A percentile compares a stretch with the other conserved stretches of the same genome.
Evolutionary conservation across 1,140 invertebrate species (phyloP).

Genomic region (Drusus annulatus): DNA sequence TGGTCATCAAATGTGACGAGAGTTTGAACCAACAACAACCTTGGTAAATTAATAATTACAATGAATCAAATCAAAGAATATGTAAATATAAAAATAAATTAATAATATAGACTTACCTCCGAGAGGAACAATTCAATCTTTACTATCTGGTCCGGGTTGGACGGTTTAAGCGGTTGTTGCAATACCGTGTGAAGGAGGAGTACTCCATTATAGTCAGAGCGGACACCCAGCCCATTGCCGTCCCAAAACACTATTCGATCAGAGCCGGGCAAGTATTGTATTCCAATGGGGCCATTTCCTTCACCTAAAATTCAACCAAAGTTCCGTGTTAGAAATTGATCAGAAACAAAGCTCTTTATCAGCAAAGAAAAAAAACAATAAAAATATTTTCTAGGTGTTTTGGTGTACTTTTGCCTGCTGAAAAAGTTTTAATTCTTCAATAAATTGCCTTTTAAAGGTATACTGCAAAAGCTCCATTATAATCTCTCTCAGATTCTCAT

Average conservation of each 20-base stretch:
- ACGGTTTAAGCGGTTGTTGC: slow-evolving; percentile 81
- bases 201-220: slow-evolving; percentile 92
- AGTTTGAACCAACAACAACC: too few relatives aligned
- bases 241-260: slow-evolving; percentile 89
- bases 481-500: too few relatives aligned
- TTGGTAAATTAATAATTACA: too few relatives aligned
- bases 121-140: slow-evolving; percentile 88
- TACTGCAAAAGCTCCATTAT: too few relatives aligned
- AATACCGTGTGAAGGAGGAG: slow-evolving; percentile 89
- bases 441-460: too few relatives aligned
- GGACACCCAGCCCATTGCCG: slow-evolving; percentile 83
- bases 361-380: too few relatives aligned
- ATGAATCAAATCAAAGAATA: background rate
- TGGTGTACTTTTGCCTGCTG: too few relatives aligned
- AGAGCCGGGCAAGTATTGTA: slow-evolving; percentile 83
- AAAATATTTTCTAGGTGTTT: too few relatives aligned
- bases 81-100: background rate
- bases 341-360: too few relatives aligned
- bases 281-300: slow-evolving; percentile 62
- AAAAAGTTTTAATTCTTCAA: too few relatives aligned
- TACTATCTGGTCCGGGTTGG: slow-evolving; percentile 80
- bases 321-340: background rate
- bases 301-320: slow-evolving; percentile 43
- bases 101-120: slow-evolving; percentile 74
- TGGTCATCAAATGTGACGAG: too few relatives aligned